Conservation (phyloP, 1,140 invertebrate species). For the Ctenoplectra terminalis region DNA sequence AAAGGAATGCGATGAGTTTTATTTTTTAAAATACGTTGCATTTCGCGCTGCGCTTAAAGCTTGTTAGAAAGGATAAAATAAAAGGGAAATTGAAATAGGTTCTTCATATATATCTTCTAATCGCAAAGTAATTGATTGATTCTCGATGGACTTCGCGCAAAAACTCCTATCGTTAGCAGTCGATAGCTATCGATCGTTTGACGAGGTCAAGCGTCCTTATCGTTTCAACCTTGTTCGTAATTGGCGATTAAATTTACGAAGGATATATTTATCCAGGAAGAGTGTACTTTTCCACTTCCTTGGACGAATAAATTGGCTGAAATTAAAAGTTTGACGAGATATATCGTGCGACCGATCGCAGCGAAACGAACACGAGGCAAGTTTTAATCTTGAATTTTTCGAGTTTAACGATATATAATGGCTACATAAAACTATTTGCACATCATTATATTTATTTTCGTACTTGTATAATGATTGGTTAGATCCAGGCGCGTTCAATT, state of each 20-base stretch:
- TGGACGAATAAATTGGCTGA: conserved; percentile 52
- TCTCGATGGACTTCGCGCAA: conserved; percentile 59
- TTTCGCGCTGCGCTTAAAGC: no score
- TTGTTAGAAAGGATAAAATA: no score
- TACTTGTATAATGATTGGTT: no score
- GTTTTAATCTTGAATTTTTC: background rate
- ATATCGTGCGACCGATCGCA: background rate
- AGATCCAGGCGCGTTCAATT: no score
- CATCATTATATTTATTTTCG: no score
- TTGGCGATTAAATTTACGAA: conserved; percentile 66
- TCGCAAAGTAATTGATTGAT: conserved; percentile 64
- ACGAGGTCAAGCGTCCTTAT: conserved; percentile 47
- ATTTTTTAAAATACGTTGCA: no score
- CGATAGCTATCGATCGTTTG: conserved; percentile 54
- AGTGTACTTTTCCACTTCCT: conserved; percentile 39
- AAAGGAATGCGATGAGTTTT: no score
- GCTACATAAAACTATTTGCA: no score
- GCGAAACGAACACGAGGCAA: background rate
- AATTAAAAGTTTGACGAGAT: conserved; percentile 51
- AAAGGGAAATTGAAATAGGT: no score
- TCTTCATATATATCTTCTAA: conserved; percentile 30
- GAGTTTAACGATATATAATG: background rate
- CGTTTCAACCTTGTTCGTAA: conserved; percentile 55
- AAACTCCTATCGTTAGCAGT: conserved; percentile 45
- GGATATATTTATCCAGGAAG: conserved; percentile 41